phyloP scores from a whole-genome alignment of 64 coral and sea anemone species.

The Stichodactyla mertensii region DNA sequence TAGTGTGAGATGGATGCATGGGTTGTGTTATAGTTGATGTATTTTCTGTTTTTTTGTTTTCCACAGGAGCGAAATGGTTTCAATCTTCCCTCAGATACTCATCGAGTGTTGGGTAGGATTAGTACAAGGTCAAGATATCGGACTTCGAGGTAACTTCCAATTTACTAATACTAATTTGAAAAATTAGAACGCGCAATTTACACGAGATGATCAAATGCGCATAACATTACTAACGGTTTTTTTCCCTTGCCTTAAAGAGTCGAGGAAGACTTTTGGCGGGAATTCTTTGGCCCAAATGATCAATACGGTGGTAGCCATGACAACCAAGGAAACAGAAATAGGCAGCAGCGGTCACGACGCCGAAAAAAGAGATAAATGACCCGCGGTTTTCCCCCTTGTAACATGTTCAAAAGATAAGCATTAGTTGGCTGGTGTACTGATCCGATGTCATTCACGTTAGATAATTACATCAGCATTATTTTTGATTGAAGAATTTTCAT shows the following conservation, averaged over 20 bases:
- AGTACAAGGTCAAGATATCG: background rate
- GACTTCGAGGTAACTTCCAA: background rate
- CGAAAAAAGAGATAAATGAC: background rate
- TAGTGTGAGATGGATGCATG: too few relatives aligned
- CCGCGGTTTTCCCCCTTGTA: background rate
- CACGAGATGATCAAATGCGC: too few relatives aligned
- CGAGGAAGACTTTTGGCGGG: slow-evolving; percentile 39
- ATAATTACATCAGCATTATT: background rate
- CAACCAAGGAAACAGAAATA: background rate
- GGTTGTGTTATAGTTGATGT: too few relatives aligned
- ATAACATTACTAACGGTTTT: background rate
- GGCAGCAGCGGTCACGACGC: background rate
- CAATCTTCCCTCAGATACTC: background rate
- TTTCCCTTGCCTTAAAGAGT: slow-evolving; percentile 17
- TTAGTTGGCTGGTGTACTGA: background rate
- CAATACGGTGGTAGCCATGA: background rate
- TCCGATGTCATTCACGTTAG: too few relatives aligned
- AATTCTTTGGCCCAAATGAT: slow-evolving; percentile 18
- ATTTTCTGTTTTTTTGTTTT: background rate
- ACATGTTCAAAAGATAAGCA: background rate
- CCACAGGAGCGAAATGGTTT: slow-evolving; percentile 13
- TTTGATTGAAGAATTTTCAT: background rate
- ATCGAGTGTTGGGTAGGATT: background rate
- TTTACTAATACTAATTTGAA: background rate
- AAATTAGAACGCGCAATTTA: too few relatives aligned